Evolutionary conservation across 2,113 vertebrate genomes (phyloP), one percentile per base, ranked within the genome.

Genomic region (Eidolon helvum): DNA sequence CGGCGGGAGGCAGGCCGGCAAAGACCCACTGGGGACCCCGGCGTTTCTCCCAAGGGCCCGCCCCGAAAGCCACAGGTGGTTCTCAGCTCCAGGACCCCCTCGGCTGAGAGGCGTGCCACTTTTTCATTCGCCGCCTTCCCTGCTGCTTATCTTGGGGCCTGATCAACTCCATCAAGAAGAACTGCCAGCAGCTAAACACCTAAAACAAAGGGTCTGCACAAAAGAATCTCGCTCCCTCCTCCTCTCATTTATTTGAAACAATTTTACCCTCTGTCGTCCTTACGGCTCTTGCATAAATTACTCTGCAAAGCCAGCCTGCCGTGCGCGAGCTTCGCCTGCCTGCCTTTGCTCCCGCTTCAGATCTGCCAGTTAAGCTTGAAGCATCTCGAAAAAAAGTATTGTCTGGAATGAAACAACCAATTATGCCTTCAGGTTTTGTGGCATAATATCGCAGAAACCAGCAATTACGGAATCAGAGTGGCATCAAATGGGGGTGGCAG

Each of bases 401-500:
- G 98, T 99, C 98, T 99, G 98, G 95, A 98, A 97, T 82, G 98
- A 98, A 99, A 98, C 98, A 98, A 98, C 96, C 98, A 98, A 99
- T 99, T 99, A 99, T 98, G 98, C 97, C 96, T 98, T 99, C 99
- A 99, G 97, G 98, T 98, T 99, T 98, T 98, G 98, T 99, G 98
- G 98, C 98, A 99, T 99, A 98, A 99, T 99, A 99, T 98, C 98
- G 98, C 98, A 98, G 98, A 99, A 99, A 99, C 98, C 98, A 83
- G 98, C 98, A 99, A 99, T 99, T 99, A 99, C 97, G 98, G 98
- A 98, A 98, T 99, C 98, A 98, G 97, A 98, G 97, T 98, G 98
- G 98, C 99, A 99, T 98, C 98, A 95, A 96, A 97, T 97, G 98
- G 98, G 98, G 71, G 96, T 97, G 98, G 98, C 98, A 98, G 96